Evolutionary conservation across 2,797 vertebrate genomes (phyloP).

Genomic region (Pseudopleuronectes americanus): DNA sequence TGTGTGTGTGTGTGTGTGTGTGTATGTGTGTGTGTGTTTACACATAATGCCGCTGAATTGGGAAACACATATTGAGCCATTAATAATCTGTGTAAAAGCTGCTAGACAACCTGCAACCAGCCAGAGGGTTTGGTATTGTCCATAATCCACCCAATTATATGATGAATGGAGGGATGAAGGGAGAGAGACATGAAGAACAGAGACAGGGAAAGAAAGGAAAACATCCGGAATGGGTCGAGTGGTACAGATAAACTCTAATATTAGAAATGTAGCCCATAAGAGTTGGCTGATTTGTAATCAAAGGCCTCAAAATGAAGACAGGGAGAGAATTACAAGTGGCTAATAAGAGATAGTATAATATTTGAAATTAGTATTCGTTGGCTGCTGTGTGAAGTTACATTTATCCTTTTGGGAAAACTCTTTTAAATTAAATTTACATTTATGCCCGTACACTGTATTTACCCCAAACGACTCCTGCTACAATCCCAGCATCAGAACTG

Average conservation of each 20-base stretch:
- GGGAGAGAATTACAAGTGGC: not conserved
- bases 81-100: conserved; percentile 58
- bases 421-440: conserved; percentile 18
- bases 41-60: too few species aligned
- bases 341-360: not conserved
- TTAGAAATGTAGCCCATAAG: not conserved
- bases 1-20: too few species aligned
- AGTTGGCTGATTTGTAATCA: conserved; percentile 7
- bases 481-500: not conserved
- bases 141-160: conserved; percentile 63
- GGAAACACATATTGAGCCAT: conserved; percentile 30
- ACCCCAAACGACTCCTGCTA: not conserved
- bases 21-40: not conserved
- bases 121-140: conserved; percentile 54
- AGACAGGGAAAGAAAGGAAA: conserved; percentile 15
- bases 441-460: conserved; percentile 7
- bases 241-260: conserved; percentile 23
- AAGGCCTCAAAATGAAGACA: conserved; percentile 6
- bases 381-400: not conserved
- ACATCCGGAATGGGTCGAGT: conserved; percentile 20
- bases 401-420: not conserved
- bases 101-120: conserved; percentile 57
- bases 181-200: not conserved
- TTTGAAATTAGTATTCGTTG: conserved; percentile 21
- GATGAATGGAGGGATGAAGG: conserved; percentile 40